A percentile compares a stretch with the other conserved stretches of the same genome.
Conservation (phyloP, 2,888 invertebrate genomes). For the Macaria liturata region DNA sequence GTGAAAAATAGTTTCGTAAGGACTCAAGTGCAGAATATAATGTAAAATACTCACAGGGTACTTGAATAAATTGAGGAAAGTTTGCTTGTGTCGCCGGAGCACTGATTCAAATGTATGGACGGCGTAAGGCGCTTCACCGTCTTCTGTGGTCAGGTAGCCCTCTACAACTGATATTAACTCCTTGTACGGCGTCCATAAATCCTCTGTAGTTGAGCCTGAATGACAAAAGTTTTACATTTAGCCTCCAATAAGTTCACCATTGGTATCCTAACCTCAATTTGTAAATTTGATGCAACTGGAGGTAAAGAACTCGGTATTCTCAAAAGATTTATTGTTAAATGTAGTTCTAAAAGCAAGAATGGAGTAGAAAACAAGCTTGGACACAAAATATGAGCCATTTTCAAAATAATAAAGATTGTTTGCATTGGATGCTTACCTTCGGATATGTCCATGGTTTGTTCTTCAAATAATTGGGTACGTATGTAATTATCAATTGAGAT, state of each 20-base stretch:
- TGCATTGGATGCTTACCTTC: slow-evolving; percentile 55
- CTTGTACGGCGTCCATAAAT: slow-evolving; percentile 94
- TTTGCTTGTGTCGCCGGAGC: slow-evolving; percentile 91
- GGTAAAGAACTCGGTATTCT: background rate
- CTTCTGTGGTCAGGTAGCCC: slow-evolving; percentile 85
- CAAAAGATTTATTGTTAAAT: background rate
- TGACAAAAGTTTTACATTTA: background rate
- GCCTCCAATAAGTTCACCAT: background rate
- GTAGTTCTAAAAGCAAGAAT: background rate
- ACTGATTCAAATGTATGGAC: slow-evolving; percentile 88
- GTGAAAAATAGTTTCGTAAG: too few species aligned
- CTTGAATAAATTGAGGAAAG: slow-evolving; percentile 91
- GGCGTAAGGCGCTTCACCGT: slow-evolving; percentile 82
- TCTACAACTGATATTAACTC: slow-evolving; percentile 88
- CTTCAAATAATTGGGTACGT: too few species aligned
- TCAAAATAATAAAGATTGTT: slow-evolving; percentile 11
- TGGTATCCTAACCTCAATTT: background rate
- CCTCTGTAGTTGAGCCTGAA: slow-evolving; percentile 82
- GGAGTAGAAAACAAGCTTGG: background rate
- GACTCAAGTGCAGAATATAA: too few species aligned
- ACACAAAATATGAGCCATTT: slow-evolving; percentile 36
- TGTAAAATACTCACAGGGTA: slow-evolving; percentile 88
- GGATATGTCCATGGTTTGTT: slow-evolving; percentile 60
- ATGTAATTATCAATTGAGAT: too few species aligned
- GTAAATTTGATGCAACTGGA: background rate